Evolutionary conservation across 1,140 invertebrate genomes (phyloP).

Genomic region (Anagrus nilaparvatae): DNA sequence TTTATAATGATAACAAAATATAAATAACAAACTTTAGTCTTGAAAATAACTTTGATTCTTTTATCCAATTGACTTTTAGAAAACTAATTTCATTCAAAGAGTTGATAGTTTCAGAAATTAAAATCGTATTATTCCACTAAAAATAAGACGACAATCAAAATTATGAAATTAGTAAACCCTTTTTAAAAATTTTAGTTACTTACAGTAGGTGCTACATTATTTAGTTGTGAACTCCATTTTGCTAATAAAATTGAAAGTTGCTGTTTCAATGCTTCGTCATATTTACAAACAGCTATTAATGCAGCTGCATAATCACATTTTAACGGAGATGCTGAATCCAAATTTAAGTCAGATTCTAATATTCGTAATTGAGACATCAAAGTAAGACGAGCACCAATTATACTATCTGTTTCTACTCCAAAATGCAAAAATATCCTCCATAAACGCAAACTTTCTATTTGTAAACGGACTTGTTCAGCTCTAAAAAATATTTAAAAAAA

Average conservation of each 20-base stretch:
- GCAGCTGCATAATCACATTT: conserved; percentile 32
- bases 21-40: conserved; percentile 24
- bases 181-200: conserved; percentile 7
- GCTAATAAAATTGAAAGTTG: conserved; percentile 23
- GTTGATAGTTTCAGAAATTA: conserved; percentile 28
- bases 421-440: conserved; percentile 32
- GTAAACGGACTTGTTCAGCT: conserved; percentile 16
- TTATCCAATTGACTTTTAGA: conserved; percentile 24
- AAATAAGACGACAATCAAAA: conserved; percentile 16
- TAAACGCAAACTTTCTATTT: conserved; percentile 33
- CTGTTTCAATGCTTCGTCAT: conserved; percentile 19
- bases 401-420: conserved; percentile 25
- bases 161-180: conserved; percentile 3
- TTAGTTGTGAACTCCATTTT: conserved; percentile 36
- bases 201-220: conserved; percentile 27
- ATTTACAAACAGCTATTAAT: conserved; percentile 25
- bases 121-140: conserved; percentile 31
- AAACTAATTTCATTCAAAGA: conserved; percentile 18
- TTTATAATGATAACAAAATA: background rate
- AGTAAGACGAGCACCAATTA: conserved; percentile 23
- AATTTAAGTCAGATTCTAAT: conserved; percentile 27
- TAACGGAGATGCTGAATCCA: conserved; percentile 27
- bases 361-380: conserved; percentile 29
- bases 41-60: conserved; percentile 25
- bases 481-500: conserved; percentile 1